Conservation (phyloP, 2,797 vertebrate genomes). For the Pseudopleuronectes americanus region DNA sequence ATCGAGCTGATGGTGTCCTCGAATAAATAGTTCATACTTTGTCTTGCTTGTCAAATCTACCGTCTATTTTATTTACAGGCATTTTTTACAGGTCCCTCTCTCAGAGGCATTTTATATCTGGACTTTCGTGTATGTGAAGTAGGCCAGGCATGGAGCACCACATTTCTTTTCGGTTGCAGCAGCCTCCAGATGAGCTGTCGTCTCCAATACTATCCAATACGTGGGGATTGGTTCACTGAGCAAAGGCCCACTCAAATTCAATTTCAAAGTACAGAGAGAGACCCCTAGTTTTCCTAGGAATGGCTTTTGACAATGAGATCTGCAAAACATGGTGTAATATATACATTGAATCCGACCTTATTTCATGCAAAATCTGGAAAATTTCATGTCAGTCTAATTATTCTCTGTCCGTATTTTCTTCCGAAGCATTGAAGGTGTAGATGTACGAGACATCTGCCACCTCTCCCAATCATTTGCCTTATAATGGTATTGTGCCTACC, state of each 20-base stretch:
- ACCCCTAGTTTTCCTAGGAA: conserved; percentile 36
- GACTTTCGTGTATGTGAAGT: conserved; percentile 22
- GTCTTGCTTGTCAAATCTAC: neutral
- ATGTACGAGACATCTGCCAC: neutral
- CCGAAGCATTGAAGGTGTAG: no score
- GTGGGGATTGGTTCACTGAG: conserved; percentile 41
- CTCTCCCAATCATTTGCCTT: neutral
- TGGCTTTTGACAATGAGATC: conserved; percentile 28
- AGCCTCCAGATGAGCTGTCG: conserved; percentile 69
- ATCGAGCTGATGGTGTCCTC: conserved; percentile 4
- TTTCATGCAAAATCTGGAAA: no score
- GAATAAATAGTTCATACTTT: neutral
- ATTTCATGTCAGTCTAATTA: no score
- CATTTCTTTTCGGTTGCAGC: conserved; percentile 53
- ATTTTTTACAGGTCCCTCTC: conserved; percentile 23
- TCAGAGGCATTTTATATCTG: conserved; percentile 47
- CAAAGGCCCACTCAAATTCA: conserved; percentile 55
- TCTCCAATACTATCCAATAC: conserved; percentile 64
- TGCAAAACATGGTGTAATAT: conserved; percentile 3
- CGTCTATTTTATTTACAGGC: conserved; percentile 44
- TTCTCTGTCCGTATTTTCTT: no score
- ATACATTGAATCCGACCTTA: no score
- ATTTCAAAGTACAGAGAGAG: conserved; percentile 55
- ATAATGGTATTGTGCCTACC: neutral
- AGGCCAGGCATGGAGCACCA: conserved; percentile 47